These are phyloP conservation scores for Enteromius unitaeniatus DNA, from an alignment of 2,797 vertebrate species.

Conservation along the genomic window DNA sequence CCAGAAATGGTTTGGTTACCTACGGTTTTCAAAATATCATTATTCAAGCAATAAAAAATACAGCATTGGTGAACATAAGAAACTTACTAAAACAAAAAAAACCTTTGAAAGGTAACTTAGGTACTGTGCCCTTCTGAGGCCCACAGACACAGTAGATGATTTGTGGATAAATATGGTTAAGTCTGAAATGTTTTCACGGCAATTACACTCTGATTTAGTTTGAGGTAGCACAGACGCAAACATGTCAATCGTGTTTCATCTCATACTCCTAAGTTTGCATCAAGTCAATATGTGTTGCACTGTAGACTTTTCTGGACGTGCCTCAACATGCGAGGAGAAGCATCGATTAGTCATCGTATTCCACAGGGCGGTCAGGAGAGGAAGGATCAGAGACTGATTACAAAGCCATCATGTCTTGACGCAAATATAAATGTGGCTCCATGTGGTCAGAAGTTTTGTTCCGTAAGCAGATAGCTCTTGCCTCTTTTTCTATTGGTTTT, in stretches of 20 bases:
- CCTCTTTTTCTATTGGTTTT: constrained; percentile 72
- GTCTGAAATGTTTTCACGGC: constrained; percentile 11
- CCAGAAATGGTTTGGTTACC: neutral
- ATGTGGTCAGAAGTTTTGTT: constrained; percentile 62
- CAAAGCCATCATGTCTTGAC: constrained; percentile 61
- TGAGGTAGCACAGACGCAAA: constrained; percentile 39
- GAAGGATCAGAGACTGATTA: constrained; percentile 67
- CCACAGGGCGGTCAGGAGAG: constrained; percentile 49
- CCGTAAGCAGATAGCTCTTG: constrained; percentile 73
- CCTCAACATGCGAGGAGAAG: constrained; percentile 57
- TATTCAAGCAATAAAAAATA: neutral
- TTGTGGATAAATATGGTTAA: constrained; percentile 8
- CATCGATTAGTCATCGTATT: constrained; percentile 76
- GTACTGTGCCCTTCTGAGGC: neutral
- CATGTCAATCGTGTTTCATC: constrained; percentile 12
- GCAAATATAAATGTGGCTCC: constrained; percentile 69
- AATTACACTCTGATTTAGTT: constrained; percentile 15
- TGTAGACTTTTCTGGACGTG: constrained; percentile 61
- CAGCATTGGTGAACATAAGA: neutral
- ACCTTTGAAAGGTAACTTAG: neutral
- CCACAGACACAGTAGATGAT: neutral
- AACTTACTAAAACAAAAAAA: neutral
- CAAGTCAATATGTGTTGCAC: constrained; percentile 64
- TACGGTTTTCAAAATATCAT: neutral
- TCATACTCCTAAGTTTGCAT: constrained; percentile 34